Percentiles rank a stretch among this genome's conserved stretches.
Conservation (phyloP, 2,797 vertebrate species). For the Neosilurus hyrtlii region DNA sequence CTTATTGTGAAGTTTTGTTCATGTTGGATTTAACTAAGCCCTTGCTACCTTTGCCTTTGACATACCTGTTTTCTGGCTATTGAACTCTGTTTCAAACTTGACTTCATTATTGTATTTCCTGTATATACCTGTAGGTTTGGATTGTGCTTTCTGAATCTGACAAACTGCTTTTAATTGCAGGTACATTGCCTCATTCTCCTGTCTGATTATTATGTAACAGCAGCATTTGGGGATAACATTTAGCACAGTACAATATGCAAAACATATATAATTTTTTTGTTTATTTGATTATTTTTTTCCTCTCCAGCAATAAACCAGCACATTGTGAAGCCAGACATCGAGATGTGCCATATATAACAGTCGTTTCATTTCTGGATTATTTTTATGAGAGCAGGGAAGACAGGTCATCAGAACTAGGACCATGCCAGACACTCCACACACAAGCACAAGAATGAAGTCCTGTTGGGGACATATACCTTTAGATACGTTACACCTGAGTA, state of each 20-base stretch:
- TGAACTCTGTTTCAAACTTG: no score
- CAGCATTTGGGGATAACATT: background rate
- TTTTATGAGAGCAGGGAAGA: constrained; percentile 51
- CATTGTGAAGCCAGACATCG: constrained; percentile 61
- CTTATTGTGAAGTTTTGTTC: no score
- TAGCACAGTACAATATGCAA: background rate
- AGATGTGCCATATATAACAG: constrained; percentile 52
- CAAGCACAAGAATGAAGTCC: constrained; percentile 70
- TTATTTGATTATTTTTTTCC: background rate
- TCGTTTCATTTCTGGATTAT: constrained; percentile 17
- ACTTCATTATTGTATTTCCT: no score
- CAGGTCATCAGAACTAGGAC: constrained; percentile 55
- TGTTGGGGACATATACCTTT: constrained; percentile 69
- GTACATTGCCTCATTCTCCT: no score
- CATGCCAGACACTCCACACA: constrained; percentile 63
- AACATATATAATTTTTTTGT: background rate
- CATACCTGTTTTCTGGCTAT: no score
- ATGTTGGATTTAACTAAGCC: no score
- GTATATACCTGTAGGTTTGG: no score
- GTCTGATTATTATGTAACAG: background rate
- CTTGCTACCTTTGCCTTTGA: no score
- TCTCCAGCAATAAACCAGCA: constrained; percentile 74
- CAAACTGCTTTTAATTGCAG: no score
- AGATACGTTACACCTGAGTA: constrained; percentile 63
- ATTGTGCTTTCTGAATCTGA: no score